These are phyloP conservation scores for Malthinus flaveolus DNA, from an alignment of 2,888 invertebrate genomes.

Conservation along the genomic window DNA sequence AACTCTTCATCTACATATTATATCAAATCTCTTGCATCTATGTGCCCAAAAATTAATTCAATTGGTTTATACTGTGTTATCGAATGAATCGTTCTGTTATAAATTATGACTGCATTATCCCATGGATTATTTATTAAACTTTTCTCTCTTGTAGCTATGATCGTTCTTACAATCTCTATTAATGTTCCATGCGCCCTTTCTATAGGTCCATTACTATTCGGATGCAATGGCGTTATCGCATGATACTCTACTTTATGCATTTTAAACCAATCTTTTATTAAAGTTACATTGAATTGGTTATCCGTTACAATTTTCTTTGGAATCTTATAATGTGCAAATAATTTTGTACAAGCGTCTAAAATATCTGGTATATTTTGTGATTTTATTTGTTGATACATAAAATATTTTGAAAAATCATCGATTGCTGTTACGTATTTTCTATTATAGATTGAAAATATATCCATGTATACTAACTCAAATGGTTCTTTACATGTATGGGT, in stretches of 20 bases:
- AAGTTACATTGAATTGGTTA: slow-evolving; percentile 1
- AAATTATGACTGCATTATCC: no score
- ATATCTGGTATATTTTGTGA: slow-evolving; percentile 2
- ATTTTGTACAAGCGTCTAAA: background rate
- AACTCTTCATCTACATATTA: no score
- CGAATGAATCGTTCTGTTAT: no score
- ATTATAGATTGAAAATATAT: background rate
- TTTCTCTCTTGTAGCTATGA: no score
- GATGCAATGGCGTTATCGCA: background rate
- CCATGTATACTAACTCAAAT: background rate
- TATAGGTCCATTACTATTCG: slow-evolving; percentile 4
- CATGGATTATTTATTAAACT: no score
- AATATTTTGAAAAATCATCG: background rate
- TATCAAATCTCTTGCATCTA: no score
- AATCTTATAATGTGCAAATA: slow-evolving; percentile 6
- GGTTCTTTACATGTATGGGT: background rate
- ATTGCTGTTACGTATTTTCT: background rate
- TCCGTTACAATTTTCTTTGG: background rate
- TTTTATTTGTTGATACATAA: background rate
- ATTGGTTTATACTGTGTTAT: no score
- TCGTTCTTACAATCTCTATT: background rate
- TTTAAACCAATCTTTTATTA: slow-evolving; percentile 4
- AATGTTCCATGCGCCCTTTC: slow-evolving; percentile 3
- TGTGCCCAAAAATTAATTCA: no score
- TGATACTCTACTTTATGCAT: background rate